Conservation (phyloP, 1,140 invertebrate genomes). For the Euura saliciscinereae region DNA sequence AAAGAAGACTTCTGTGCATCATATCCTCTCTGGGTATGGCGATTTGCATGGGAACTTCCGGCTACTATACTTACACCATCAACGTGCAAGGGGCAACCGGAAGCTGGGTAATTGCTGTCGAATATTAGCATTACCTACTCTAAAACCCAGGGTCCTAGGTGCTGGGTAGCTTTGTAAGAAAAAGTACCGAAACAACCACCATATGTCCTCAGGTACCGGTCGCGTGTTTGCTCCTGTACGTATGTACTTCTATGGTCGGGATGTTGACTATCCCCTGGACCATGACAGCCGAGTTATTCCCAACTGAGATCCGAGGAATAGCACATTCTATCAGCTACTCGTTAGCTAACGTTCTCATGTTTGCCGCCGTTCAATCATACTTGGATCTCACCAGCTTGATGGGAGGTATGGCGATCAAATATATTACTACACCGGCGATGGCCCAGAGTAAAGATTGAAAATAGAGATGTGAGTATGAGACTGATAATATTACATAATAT, state of each 20-base stretch:
- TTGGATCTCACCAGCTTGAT: constrained; percentile 54
- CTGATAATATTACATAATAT: constrained; percentile 5
- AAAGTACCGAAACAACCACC: neutral
- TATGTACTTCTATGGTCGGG: constrained; percentile 64
- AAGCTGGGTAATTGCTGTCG: constrained; percentile 27
- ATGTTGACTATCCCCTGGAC: constrained; percentile 67
- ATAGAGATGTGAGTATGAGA: constrained; percentile 20
- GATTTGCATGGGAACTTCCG: constrained; percentile 60
- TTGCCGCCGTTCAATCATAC: constrained; percentile 61
- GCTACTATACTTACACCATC: constrained; percentile 59
- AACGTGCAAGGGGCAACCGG: constrained; percentile 41
- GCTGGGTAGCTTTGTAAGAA: neutral
- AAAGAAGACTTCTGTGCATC: constrained; percentile 60
- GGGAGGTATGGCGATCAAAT: constrained; percentile 44
- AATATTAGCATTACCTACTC: no score
- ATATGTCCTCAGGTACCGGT: constrained; percentile 48
- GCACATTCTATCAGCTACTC: constrained; percentile 61
- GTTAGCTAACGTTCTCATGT: constrained; percentile 64
- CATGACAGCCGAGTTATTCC: constrained; percentile 68
- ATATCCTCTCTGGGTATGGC: constrained; percentile 61
- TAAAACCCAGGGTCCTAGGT: no score
- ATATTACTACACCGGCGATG: neutral
- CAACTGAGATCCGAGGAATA: constrained; percentile 64
- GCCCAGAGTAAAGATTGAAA: neutral
- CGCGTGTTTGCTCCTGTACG: constrained; percentile 60